A percentile compares a stretch with the other conserved stretches of the same genome.
Evolutionary conservation across 1,140 invertebrate species (phyloP).

Genomic region (Pemphigus obesinymphae): DNA sequence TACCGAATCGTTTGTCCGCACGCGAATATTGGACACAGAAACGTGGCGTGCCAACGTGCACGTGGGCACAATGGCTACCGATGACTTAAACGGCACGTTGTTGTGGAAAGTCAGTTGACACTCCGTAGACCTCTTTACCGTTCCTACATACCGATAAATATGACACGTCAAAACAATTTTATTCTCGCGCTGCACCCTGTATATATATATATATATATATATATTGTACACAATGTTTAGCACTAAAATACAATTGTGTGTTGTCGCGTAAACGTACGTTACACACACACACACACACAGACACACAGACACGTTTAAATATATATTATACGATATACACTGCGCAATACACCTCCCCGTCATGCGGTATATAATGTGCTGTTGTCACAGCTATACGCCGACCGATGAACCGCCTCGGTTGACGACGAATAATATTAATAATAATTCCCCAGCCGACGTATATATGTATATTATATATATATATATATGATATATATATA

Average conservation of each 20-base stretch:
- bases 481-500: background rate
- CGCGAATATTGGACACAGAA: too few species aligned
- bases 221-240: background rate
- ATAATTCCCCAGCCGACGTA: background rate
- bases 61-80: too few species aligned
- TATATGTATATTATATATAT: background rate
- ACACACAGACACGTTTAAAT: background rate
- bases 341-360: background rate
- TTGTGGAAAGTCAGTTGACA: too few species aligned
- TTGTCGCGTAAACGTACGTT: background rate
- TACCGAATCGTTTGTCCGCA: too few species aligned
- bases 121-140: too few species aligned
- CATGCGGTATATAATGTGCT: too few species aligned
- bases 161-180: too few species aligned
- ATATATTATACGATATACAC: background rate
- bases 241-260: conserved; percentile 13
- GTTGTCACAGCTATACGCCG: background rate
- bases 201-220: too few species aligned
- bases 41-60: too few species aligned
- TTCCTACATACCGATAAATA: too few species aligned
- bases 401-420: background rate
- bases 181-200: too few species aligned
- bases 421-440: background rate
- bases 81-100: too few species aligned
- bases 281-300: background rate